Base-by-base conservation (phyloP, 2,888 invertebrate genomes). In the Lycocerus yunnanus region DNA sequence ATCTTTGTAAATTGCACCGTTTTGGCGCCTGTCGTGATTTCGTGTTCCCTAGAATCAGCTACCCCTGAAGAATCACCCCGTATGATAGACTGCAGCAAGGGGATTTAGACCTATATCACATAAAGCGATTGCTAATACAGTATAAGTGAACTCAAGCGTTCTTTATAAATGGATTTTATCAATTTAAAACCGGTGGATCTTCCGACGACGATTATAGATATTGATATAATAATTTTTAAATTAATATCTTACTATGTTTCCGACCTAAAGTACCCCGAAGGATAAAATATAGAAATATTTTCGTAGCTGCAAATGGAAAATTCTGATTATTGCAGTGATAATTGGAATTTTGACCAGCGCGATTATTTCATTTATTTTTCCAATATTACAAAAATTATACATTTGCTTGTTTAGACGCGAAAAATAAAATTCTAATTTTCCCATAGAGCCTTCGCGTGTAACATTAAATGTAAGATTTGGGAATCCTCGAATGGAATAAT, bases 161-260 rank as follows among this genome's bases (percentile, higher is more conserved):
- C 82, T 84, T 85, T 86, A 86, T 87, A 87, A 86, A 87, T 87
- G 87, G 86, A 87, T 87, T 86, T 87, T 86, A 87, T 87, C 87
- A 86, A 87, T 87, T 87, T 87, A 83, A 85, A 86, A 83, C 84
- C 81, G 75, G 72, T 61, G 63, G 68, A 73, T 73, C 72, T 72
- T 73, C 27, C 67, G 60, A 68, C 70, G 75, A 68, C 68, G 75
- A 70, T 75, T 75, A 73, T 70, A 75, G 72, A 75, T 72, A 72
- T 75, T 75, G 66, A 59, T 66, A 72, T 71, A 68, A 72, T 74
- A 66, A 71, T 71, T 74, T 21, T 60, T 43, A 68, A 69, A 73
- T 73, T 73, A 73, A 18, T 63, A 63, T 63, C 20, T 63, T 63
- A 63, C 18, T 63, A 20, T 18, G 61, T 20, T 20, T 63, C 18